Percentiles rank a stretch among this genome's conserved stretches.
These are phyloP conservation scores for Acanthopleura granulata DNA, from an alignment of 2,888 invertebrate genomes.

Conservation along the genomic window DNA sequence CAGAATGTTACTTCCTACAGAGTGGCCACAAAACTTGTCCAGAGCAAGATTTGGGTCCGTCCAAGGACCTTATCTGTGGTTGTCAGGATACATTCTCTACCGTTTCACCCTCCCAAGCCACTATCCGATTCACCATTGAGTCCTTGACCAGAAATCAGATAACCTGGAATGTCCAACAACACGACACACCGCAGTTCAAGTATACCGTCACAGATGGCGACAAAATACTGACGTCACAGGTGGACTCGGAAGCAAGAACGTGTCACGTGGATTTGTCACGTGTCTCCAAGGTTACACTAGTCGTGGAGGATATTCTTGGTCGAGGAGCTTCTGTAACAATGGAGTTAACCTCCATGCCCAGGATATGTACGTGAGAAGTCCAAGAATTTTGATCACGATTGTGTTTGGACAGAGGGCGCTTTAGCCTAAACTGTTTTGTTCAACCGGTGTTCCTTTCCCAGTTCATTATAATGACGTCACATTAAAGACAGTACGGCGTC, in stretches of 20 bases:
- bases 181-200: constrained; percentile 4
- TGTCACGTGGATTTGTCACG: background rate
- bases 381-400: too few relatives aligned
- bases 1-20: background rate
- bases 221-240: background rate
- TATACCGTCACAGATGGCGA: background rate
- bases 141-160: background rate
- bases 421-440: too few relatives aligned
- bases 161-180: background rate
- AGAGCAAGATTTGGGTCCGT: background rate
- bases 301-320: constrained; percentile 14
- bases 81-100: constrained; percentile 20
- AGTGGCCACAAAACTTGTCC: constrained; percentile 35
- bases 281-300: background rate
- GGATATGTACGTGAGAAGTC: background rate
- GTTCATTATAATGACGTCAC: too few relatives aligned
- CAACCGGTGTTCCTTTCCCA: too few relatives aligned
- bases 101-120: constrained; percentile 76
- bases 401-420: too few relatives aligned
- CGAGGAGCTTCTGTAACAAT: background rate
- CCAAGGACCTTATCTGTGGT: constrained; percentile 21
- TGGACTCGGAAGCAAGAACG: background rate
- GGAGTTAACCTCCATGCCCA: background rate
- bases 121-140: background rate
- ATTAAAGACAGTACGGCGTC: too few relatives aligned